Conservation (phyloP, 2,888 invertebrate species). For the Leptopilina myrica region DNA sequence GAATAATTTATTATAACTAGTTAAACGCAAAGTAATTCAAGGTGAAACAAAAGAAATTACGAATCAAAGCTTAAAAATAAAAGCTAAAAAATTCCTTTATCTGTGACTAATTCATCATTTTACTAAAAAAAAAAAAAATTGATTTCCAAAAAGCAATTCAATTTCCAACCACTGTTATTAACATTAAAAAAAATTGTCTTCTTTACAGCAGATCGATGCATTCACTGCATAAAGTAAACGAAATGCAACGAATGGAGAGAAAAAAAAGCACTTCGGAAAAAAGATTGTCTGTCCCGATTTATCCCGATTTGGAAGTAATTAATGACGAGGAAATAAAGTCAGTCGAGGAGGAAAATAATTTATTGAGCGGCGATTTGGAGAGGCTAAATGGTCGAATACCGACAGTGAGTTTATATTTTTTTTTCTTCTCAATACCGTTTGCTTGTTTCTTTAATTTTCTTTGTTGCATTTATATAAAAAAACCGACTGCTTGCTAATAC, state of each 20-base stretch:
- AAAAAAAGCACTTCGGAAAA: constrained; percentile 69
- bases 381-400: constrained; percentile 71
- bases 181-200: constrained; percentile 15
- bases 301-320: constrained; percentile 67
- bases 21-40: not conserved
- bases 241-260: constrained; percentile 60
- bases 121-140: not conserved
- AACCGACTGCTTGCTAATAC: no score
- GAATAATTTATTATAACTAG: not conserved
- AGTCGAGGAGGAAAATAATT: constrained; percentile 73
- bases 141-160: not conserved
- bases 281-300: constrained; percentile 70
- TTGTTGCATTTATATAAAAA: not conserved
- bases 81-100: constrained; percentile 27
- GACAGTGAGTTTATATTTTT: constrained; percentile 61
- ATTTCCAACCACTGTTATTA: not conserved
- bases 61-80: not conserved
- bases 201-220: constrained; percentile 67
- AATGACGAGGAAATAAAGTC: constrained; percentile 67
- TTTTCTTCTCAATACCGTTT: not conserved
- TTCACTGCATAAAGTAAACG: constrained; percentile 68
- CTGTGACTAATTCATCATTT: not conserved
- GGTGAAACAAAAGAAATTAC: not conserved
- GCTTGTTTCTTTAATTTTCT: not conserved
- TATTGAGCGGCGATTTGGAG: constrained; percentile 69